A percentile compares a stretch with the other conserved stretches of the same genome.
These are phyloP conservation scores for Nipponacmea schrenckii DNA, from an alignment of 2,888 invertebrate genomes.

Conservation along the genomic window DNA sequence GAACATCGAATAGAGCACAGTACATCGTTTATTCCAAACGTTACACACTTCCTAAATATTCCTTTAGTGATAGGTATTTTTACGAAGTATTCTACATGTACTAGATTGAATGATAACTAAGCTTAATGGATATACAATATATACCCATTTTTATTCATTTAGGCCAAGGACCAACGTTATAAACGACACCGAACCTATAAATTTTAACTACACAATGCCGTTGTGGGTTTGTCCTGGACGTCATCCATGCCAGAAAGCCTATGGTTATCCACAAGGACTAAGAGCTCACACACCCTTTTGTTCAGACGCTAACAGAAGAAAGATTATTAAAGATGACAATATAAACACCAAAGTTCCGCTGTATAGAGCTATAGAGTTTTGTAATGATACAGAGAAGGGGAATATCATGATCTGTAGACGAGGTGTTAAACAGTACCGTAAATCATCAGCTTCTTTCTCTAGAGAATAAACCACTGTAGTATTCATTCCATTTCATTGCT, in stretches of 20 bases:
- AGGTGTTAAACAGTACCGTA: background rate
- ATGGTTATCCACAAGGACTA: background rate
- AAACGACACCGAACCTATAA: too few relatives aligned
- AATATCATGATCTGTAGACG: background rate
- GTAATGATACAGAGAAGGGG: background rate
- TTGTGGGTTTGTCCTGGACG: background rate
- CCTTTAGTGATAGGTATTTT: too few relatives aligned
- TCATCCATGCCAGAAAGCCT: background rate
- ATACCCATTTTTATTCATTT: too few relatives aligned
- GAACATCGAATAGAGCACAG: too few relatives aligned
- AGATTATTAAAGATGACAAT: background rate
- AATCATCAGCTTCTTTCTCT: background rate
- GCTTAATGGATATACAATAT: too few relatives aligned
- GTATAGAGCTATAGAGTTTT: background rate
- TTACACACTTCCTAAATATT: too few relatives aligned
- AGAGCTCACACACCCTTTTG: background rate
- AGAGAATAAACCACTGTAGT: background rate
- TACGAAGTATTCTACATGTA: too few relatives aligned
- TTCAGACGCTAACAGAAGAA: background rate
- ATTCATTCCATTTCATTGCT: too few relatives aligned
- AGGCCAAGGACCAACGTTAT: too few relatives aligned
- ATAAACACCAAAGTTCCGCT: background rate
- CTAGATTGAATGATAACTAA: too few relatives aligned
- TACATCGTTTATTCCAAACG: too few relatives aligned
- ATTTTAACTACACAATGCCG: background rate